Base-by-base conservation (phyloP, 2,113 vertebrate species). In the Pipa parva region DNA sequence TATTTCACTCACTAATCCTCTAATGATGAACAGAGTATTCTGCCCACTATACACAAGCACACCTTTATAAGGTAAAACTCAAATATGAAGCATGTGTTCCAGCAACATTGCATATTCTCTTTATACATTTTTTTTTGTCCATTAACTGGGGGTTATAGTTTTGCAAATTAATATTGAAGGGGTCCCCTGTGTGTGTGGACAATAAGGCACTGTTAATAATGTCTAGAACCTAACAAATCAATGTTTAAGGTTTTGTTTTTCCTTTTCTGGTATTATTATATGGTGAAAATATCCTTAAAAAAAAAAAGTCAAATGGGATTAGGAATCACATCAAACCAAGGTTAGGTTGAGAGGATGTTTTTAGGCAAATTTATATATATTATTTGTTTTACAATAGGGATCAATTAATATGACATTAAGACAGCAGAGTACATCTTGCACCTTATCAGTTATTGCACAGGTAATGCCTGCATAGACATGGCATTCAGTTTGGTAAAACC, bases 141-240 rank as follows among this genome's bases (percentile, higher is more conserved):
- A n/a, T n/a, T n/a, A n/a, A n/a, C n/a, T n/a, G n/a, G n/a, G n/a
- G n/a, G n/a, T n/a, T n/a, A n/a, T n/a, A n/a, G n/a, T n/a, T n/a
- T n/a, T n/a, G n/a, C n/a, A n/a, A n/a, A n/a, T n/a, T n/a, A n/a
- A n/a, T n/a, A n/a, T 3, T 49, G 20, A 21, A 49, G 21, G 46
- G 21, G 10, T 8, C n/a, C 39, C 21, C 21, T 22, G 17, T 13
- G 60, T 60, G 58, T 33, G 46, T 28, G 45, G 52, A 70, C 58
- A 70, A 70, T 70, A 70, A 70, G 66, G 66, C 66, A 70, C 66
- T 54, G 66, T 58, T 70, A 70, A 70, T 50, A 61, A 54, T 54
- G 61, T 50, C 36, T 46, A 54, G 20, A 52, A 52, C 29, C 66
- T 70, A 70, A 61, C 54, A 61, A 42, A 17, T 70, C 39, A 10